A percentile compares a stretch with the other conserved stretches of the same genome.
Evolutionary conservation across 2,888 invertebrate genomes (phyloP).

Genomic region (Cephus pulcher): DNA sequence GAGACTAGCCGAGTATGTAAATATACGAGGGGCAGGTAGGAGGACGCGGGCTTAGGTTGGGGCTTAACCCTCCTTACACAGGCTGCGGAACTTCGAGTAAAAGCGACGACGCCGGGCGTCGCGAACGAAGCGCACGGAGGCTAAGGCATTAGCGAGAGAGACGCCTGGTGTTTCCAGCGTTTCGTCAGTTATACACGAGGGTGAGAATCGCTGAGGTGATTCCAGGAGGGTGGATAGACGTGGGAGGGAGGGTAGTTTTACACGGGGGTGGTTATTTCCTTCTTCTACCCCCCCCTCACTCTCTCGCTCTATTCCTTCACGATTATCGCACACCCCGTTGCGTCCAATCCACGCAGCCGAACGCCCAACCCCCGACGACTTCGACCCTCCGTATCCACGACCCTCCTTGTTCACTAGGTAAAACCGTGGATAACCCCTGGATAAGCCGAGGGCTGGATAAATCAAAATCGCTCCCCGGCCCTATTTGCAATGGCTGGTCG

Average conservation of each 20-base stretch:
- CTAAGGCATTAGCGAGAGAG: conserved; percentile 47
- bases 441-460: conserved; percentile 43
- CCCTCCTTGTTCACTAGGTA: conserved; percentile 18
- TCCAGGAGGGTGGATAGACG: conserved; percentile 13
- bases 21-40: conserved; percentile 5
- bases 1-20: conserved; percentile 33
- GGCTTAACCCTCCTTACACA: conserved; percentile 1
- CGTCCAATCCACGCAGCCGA: conserved; percentile 45
- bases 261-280: too few relatives aligned
- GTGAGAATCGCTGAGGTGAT: conserved; percentile 24
- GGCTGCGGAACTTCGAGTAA: background rate
- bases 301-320: conserved; percentile 41
- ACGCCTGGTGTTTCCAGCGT: conserved; percentile 38
- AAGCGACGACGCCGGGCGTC: conserved; percentile 14
- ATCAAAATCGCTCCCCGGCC: conserved; percentile 44
- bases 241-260: conserved; percentile 1
- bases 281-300: too few relatives aligned
- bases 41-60: conserved; percentile 8
- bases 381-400: conserved; percentile 8
- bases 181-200: conserved; percentile 33
- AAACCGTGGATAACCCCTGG: conserved; percentile 19
- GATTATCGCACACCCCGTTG: conserved; percentile 52
- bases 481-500: too few relatives aligned
- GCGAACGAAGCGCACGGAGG: conserved; percentile 19
- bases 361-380: background rate